Conservation (phyloP, 2,888 invertebrate genomes). For the Oscheius sp. region DNA sequence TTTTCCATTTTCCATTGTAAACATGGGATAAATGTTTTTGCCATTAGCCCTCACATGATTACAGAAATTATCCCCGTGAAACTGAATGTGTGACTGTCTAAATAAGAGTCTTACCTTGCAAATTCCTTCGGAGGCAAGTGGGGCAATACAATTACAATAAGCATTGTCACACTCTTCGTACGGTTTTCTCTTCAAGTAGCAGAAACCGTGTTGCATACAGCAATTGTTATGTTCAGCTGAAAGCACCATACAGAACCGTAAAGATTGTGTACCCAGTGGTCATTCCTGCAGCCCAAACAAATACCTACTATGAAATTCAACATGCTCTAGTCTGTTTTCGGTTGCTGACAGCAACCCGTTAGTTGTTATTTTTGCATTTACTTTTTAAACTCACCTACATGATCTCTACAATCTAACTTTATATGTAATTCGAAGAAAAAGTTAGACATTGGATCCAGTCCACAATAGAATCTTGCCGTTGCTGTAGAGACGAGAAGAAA, state of each 20-base stretch:
- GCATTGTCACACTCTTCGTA: conserved; percentile 13
- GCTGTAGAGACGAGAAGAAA: background rate
- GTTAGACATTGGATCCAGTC: conserved; percentile 24
- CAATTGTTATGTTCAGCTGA: conserved; percentile 13
- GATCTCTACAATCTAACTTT: conserved; percentile 1
- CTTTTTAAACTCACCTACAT: conserved; percentile 1
- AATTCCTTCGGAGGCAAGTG: conserved; percentile 5
- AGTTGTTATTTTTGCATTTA: background rate
- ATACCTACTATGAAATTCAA: conserved; percentile 18
- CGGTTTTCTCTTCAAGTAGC: conserved; percentile 9
- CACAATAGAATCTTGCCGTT: conserved; percentile 14
- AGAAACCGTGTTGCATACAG: conserved; percentile 18
- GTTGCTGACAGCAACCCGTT: background rate
- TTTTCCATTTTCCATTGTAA: conserved; percentile 24
- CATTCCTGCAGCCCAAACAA: background rate
- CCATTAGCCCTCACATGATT: conserved; percentile 15
- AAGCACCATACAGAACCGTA: conserved; percentile 1
- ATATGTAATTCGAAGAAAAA: conserved; percentile 13
- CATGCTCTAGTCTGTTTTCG: conserved; percentile 15
- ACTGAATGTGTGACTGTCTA: conserved; percentile 8
- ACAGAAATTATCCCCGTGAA: conserved; percentile 27
- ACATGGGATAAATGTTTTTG: conserved; percentile 28
- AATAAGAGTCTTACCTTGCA: conserved; percentile 9
- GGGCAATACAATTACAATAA: conserved; percentile 14
- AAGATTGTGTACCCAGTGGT: conserved; percentile 21